These are phyloP conservation scores for Hycleus phaleratus DNA, from an alignment of 1,140 invertebrate genomes.

Conservation along the genomic window DNA sequence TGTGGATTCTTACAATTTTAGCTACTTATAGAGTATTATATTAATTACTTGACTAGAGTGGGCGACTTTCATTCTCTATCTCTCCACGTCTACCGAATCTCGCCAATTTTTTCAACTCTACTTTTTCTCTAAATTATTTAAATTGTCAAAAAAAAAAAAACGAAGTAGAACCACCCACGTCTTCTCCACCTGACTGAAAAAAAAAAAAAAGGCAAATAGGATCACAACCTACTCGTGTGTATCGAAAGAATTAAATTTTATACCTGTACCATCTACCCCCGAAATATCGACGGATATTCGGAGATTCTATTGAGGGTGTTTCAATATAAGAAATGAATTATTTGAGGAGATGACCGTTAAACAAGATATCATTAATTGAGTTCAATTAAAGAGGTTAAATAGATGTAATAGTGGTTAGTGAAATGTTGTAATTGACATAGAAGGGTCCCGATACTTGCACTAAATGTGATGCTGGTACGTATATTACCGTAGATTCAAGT, in stretches of 20 bases:
- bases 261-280: no score
- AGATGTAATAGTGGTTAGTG: conserved; percentile 26
- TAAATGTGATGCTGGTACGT: conserved; percentile 17
- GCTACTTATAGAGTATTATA: conserved; percentile 21
- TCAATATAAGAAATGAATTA: conserved; percentile 19
- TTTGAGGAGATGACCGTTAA: conserved; percentile 14
- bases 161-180: no score
- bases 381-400: conserved; percentile 33
- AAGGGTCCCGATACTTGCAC: conserved; percentile 10
- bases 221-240: no score
- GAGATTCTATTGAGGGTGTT: no score
- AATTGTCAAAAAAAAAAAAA: no score
- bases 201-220: no score
- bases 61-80: conserved; percentile 4
- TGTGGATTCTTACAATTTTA: conserved; percentile 32
- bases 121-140: no score
- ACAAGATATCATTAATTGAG: conserved; percentile 27
- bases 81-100: no score
- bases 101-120: no score
- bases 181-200: no score
- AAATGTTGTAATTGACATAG: conserved; percentile 26
- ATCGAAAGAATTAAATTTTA: no score
- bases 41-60: conserved; percentile 23
- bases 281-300: no score
- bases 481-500: background rate